phyloP scores from a whole-genome alignment of 2,888 invertebrate genomes.

The Miltochrista miniata region DNA sequence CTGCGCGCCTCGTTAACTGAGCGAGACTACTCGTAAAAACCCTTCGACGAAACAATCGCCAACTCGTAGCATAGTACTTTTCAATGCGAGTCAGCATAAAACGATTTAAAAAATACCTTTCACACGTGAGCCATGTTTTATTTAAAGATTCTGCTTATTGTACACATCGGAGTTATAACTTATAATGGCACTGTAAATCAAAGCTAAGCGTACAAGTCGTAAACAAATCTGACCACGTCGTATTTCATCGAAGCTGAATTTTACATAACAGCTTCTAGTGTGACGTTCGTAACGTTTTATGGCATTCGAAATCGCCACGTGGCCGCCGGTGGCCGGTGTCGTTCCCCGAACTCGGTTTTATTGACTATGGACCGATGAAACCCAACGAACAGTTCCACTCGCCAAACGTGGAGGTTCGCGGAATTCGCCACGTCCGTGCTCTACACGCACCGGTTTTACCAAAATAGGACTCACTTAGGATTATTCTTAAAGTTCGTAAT shows the following conservation, averaged over 20 bases:
- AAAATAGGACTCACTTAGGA: constrained; percentile 38
- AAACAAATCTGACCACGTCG: constrained; percentile 44
- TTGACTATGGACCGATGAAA: constrained; percentile 77
- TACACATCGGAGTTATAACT: constrained; percentile 35
- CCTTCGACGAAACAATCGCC: constrained; percentile 73
- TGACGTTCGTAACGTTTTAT: constrained; percentile 54
- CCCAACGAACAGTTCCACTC: constrained; percentile 64
- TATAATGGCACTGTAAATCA: constrained; percentile 40
- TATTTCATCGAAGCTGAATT: constrained; percentile 40
- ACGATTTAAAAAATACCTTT: constrained; percentile 22
- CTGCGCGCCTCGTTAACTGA: constrained; percentile 72
- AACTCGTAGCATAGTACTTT: constrained; percentile 36
- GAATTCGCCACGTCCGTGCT: constrained; percentile 44
- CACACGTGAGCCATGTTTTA: constrained; percentile 28
- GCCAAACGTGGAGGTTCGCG: constrained; percentile 55
- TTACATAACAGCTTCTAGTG: constrained; percentile 43
- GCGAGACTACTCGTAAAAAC: constrained; percentile 68
- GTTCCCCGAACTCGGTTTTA: constrained; percentile 75
- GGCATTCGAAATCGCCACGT: constrained; percentile 60
- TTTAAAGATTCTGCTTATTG: constrained; percentile 40
- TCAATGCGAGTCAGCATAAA: constrained; percentile 16
- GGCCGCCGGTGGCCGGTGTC: constrained; percentile 59
- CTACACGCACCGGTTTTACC: constrained; percentile 23
- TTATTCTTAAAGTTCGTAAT: constrained; percentile 16
- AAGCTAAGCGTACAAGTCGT: constrained; percentile 39